Evolutionary conservation across 2,888 invertebrate species (phyloP).

Genomic region (Cinara cedri): DNA sequence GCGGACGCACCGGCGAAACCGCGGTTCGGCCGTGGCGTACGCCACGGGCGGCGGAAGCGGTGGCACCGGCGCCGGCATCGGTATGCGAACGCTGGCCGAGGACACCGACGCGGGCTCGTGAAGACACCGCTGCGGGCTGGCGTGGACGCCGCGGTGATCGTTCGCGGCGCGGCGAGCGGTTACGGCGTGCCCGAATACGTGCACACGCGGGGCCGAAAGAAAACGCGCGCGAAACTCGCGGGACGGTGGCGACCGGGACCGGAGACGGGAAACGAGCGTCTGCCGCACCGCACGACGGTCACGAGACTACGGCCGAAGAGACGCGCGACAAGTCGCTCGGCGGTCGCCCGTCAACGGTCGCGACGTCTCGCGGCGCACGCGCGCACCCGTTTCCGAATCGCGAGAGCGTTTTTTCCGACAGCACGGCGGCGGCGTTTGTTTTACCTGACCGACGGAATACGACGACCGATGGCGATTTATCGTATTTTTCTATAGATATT

Average conservation of each 20-base stretch:
- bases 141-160: not conserved
- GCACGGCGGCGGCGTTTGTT: not conserved
- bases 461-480: too few species aligned
- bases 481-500: too few species aligned
- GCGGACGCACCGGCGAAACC: conserved; percentile 61
- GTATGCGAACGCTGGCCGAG: not conserved
- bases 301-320: conserved; percentile 40
- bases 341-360: conserved; percentile 10
- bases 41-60: conserved; percentile 31
- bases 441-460: too few species aligned
- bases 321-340: conserved; percentile 42
- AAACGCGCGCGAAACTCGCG: not conserved
- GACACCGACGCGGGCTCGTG: not conserved
- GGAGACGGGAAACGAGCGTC: not conserved
- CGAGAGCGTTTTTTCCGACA: not conserved
- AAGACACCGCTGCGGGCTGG: not conserved
- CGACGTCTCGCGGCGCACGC: conserved; percentile 12
- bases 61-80: not conserved
- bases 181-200: not conserved
- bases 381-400: not conserved
- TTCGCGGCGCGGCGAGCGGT: not conserved
- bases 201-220: not conserved
- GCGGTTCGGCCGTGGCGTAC: conserved; percentile 28
- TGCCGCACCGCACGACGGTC: conserved; percentile 31
- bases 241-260: not conserved